Base-by-base conservation (phyloP, 1,140 invertebrate genomes). In the Papilio aristodemus region DNA sequence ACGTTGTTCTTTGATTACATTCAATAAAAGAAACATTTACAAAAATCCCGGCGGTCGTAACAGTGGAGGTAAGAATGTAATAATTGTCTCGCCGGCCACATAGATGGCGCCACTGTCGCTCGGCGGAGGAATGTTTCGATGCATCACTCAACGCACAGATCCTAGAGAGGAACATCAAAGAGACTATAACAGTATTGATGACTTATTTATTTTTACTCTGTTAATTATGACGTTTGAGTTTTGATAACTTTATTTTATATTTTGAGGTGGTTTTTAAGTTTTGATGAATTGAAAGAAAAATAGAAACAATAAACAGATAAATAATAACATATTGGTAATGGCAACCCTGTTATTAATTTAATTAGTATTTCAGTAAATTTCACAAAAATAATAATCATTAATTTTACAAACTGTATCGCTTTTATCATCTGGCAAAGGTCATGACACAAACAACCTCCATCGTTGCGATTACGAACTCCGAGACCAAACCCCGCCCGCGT, bases 371-470 rank as follows among this genome's bases (percentile, higher is more conserved):
- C 17, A n/a, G n/a, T 46, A 17, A 46, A 9, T 10, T 46, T 17
- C 17, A 1, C 19, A 17, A 14, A 14, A 54, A 54, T 19, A 54
- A 54, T 22, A 54, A 17, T 54, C 22, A 54, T 25, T 54, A 54
- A 54, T 54, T 10, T 22, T 50, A 50, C 22, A 66, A 70, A 63
- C 22, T 58, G 62, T 69, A 57, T 68, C 25, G 58, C 63, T 39
- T 70, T 41, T 80, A 74, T 75, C 73, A 76, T 72, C 70, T 69
- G 68, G 25, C 70, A 72, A 74, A 84, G 84, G 84, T 89, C 85
- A 80, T 79, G 85, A 87, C 81, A 83, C 81, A 86, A 89, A 86
- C 86, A 83, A 76, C 74, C 83, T 83, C 85, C 81, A 84, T 84
- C 80, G 79, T 71, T 64, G 76, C 78, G 73, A 80, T 84, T 82